Base-by-base conservation (phyloP, 2,113 vertebrate genomes). In the Hyaena hyaena region DNA sequence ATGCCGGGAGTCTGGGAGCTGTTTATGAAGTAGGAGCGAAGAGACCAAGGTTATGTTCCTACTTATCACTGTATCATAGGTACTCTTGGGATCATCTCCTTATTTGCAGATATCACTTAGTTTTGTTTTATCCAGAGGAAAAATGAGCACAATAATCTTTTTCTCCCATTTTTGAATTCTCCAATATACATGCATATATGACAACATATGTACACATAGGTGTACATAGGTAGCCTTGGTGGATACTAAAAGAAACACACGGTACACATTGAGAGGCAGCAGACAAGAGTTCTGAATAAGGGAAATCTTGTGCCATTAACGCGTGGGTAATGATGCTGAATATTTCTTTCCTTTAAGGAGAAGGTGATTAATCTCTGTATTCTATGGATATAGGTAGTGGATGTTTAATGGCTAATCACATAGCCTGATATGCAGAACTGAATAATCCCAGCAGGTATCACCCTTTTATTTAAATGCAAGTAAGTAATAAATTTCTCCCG, bases 71-170 rank as follows among this genome's bases (percentile, higher is more conserved):
- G 14, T 16, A 23, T 53, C 50, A 7, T 33, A 65, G 14, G 76
- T 86, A 17, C 48, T 85, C 50, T 68, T 58, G 21, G 1, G 10
- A 19, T 50, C 48, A 19, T 14, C 28, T 39, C 31, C 68, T 80
- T 81, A 33, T 43, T 95, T 66, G 53, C 39, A 92, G 45, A 45
- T 87, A 33, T 91, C 31, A 80, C 9, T 87, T 90, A 76, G 53
- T 48, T 73, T 96, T 89, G 28, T 53, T 92, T 96, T 93, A 81
- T 66, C 21, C 26, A 90, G 58, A 89, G 84, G 74, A 61, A 91
- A 91, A 95, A 63, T 83, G 84, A 43, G 3, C 19, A 12, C 43
- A 83, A 33, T 91, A 23, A 73, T 76, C 23, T 92, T 82, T 89
- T 80, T 83, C 76, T 77, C 24, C 26, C 68, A 8, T 24, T 74